A percentile compares a stretch with the other conserved stretches of the same genome.
phyloP scores from a whole-genome alignment of 2,797 vertebrate genomes.

The Ataeniobius toweri region DNA sequence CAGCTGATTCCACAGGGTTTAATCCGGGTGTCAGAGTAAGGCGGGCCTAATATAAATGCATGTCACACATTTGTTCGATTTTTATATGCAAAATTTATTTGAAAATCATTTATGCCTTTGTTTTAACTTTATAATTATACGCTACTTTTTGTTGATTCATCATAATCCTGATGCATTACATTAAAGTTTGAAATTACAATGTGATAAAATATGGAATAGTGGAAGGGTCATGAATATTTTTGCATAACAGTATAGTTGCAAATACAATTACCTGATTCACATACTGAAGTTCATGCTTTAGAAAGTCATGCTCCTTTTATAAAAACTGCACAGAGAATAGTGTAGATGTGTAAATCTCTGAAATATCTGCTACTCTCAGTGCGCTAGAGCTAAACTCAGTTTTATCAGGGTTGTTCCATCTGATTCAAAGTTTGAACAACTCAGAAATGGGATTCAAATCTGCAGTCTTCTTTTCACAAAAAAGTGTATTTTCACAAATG shows the following conservation, averaged over 20 bases:
- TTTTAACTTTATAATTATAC: too few species aligned
- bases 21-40: too few species aligned
- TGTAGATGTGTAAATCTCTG: background rate
- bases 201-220: too few species aligned
- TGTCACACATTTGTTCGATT: too few species aligned
- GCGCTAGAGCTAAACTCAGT: constrained; percentile 13
- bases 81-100: too few species aligned
- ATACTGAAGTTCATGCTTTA: background rate
- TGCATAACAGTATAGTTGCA: background rate
- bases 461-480: constrained; percentile 41
- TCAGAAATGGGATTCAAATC: constrained; percentile 37
- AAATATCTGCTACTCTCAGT: constrained; percentile 3
- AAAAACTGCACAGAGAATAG: background rate
- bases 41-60: too few species aligned
- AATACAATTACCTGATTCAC: background rate
- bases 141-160: too few species aligned
- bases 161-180: too few species aligned
- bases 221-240: background rate
- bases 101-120: too few species aligned
- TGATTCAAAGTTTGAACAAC: constrained; percentile 14
- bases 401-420: background rate
- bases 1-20: too few species aligned
- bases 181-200: too few species aligned
- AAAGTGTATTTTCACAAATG: constrained; percentile 44
- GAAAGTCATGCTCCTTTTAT: background rate